These are phyloP conservation scores for Rhagium mordax DNA, from an alignment of 2,888 invertebrate species.

Conservation along the genomic window DNA sequence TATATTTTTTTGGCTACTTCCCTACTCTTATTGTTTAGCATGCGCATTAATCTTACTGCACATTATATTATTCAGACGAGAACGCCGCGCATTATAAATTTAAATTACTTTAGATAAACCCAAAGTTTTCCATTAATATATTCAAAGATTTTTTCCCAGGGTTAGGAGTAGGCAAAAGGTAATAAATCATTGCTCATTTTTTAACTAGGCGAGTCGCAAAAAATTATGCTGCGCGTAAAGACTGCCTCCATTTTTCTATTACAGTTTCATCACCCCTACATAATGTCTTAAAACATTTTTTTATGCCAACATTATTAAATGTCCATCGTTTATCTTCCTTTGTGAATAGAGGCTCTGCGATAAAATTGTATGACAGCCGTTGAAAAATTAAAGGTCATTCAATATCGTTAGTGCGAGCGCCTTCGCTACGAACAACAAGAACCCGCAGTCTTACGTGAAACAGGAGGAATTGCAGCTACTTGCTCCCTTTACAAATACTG, in stretches of 20 bases:
- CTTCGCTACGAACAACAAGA: neutral
- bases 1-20: no score
- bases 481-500: no score
- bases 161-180: neutral
- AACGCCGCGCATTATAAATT: neutral
- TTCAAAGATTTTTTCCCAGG: neutral
- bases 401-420: slow-evolving; percentile 16
- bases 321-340: slow-evolving; percentile 16
- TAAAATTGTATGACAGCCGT: slow-evolving; percentile 5
- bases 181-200: neutral
- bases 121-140: neutral
- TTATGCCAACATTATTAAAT: slow-evolving; percentile 12
- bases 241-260: neutral
- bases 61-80: neutral
- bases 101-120: neutral
- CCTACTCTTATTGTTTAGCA: no score
- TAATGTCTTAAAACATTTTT: slow-evolving; percentile 4
- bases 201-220: neutral
- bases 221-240: neutral
- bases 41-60: no score
- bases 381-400: slow-evolving; percentile 28
- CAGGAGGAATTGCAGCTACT: slow-evolving; percentile 5
- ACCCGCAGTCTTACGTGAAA: neutral
- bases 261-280: neutral
- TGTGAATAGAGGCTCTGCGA: neutral